Evolutionary conservation across 2,888 invertebrate species (phyloP).

Genomic region (Trachelus troglodyta): DNA sequence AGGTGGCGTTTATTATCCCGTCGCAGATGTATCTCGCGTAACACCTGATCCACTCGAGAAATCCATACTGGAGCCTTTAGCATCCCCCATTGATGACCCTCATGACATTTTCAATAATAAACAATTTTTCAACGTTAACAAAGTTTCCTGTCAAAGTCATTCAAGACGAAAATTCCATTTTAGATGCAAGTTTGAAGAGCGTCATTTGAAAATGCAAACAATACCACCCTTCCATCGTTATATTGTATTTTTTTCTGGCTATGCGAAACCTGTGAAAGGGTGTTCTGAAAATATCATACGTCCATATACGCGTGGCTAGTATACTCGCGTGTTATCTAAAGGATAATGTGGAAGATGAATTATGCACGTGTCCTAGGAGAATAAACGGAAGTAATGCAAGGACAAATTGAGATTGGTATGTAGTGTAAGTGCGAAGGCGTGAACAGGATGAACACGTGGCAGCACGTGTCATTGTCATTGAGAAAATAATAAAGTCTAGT

Average conservation of each 20-base stretch:
- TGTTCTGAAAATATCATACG: background rate
- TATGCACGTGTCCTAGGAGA: background rate
- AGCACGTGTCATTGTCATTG: slow-evolving; percentile 29
- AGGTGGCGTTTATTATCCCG: slow-evolving; percentile 5
- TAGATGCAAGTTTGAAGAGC: background rate
- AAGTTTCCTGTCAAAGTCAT: background rate
- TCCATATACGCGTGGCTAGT: background rate
- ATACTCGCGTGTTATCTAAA: background rate
- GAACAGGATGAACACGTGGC: slow-evolving; percentile 28
- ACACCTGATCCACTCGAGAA: slow-evolving; percentile 49
- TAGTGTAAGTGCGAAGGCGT: background rate
- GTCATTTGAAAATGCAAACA: background rate
- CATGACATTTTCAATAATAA: background rate
- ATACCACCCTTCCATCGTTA: background rate
- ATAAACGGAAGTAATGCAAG: background rate
- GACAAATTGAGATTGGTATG: background rate
- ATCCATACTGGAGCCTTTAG: slow-evolving; percentile 37
- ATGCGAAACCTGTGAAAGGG: background rate
- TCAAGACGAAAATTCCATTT: background rate
- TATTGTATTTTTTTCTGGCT: background rate
- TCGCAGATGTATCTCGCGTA: slow-evolving; percentile 41
- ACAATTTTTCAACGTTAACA: background rate
- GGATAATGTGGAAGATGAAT: background rate
- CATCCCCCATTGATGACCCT: background rate
- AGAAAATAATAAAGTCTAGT: background rate